These are phyloP conservation scores for Phortica okadai DNA, from an alignment of 2,888 invertebrate genomes.

Conservation along the genomic window DNA sequence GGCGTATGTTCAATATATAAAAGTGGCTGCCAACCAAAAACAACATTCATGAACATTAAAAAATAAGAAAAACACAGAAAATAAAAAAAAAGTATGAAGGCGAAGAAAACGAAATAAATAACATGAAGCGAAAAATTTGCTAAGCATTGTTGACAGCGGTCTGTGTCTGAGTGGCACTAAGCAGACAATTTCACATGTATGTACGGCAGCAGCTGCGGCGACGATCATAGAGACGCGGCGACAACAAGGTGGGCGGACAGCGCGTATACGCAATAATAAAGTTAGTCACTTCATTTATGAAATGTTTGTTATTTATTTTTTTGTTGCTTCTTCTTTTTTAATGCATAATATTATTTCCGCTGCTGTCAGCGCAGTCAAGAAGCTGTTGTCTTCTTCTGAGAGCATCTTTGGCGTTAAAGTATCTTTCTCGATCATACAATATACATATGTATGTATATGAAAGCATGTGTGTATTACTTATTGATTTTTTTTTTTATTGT, in stretches of 20 bases:
- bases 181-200: neutral
- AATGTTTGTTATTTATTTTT: constrained; percentile 23
- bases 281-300: constrained; percentile 29
- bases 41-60: neutral
- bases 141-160: constrained; percentile 20
- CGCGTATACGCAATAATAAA: constrained; percentile 15
- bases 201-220: neutral
- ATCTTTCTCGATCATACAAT: too few relatives aligned
- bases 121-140: neutral
- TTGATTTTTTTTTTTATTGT: too few relatives aligned
- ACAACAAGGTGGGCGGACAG: neutral
- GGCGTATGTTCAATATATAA: constrained; percentile 18
- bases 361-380: neutral
- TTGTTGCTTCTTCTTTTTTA: neutral
- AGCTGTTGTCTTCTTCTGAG: too few relatives aligned
- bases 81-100: neutral
- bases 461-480: too few relatives aligned
- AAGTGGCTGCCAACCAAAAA: neutral
- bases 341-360: constrained; percentile 19
- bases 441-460: too few relatives aligned
- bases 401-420: too few relatives aligned
- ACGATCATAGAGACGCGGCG: neutral
- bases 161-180: constrained; percentile 21
- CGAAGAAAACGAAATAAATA: neutral
- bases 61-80: neutral